Conservation (phyloP, 2,113 vertebrate species). For the Natator depressus region DNA sequence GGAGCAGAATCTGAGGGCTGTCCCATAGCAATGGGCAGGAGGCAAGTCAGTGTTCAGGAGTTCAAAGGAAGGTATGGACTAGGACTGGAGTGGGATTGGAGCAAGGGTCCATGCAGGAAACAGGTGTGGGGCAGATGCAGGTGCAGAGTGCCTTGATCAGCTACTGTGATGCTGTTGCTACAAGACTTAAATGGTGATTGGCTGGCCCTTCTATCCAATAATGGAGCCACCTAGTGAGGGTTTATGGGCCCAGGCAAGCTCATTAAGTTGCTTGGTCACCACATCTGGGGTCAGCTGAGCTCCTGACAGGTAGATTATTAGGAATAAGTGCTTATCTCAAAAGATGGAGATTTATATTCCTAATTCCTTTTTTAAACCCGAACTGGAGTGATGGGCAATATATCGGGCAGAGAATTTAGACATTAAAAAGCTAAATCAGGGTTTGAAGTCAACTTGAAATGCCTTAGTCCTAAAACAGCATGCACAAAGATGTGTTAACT, state of each 20-base stretch:
- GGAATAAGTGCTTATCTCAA: background rate
- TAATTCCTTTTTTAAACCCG: background rate
- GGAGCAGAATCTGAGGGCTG: background rate
- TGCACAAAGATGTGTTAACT: background rate
- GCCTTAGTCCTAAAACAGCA: background rate
- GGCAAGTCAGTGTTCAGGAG: background rate
- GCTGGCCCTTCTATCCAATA: background rate
- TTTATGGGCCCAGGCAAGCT: background rate
- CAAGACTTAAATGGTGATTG: background rate
- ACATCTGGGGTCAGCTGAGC: background rate
- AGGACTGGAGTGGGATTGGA: background rate
- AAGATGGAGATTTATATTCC: background rate
- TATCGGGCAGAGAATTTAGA: background rate
- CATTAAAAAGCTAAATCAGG: background rate
- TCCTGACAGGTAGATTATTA: background rate
- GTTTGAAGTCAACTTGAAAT: background rate
- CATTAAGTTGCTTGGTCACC: background rate
- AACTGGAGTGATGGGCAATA: background rate
- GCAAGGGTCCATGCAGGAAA: background rate
- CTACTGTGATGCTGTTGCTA: background rate
- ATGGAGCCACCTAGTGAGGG: background rate
- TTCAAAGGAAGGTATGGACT: background rate
- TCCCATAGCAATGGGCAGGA: background rate
- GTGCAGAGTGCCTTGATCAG: background rate
- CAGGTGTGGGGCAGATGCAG: background rate